These are phyloP conservation scores for Aromia moschata DNA, from an alignment of 2,888 invertebrate species.

Conservation along the genomic window DNA sequence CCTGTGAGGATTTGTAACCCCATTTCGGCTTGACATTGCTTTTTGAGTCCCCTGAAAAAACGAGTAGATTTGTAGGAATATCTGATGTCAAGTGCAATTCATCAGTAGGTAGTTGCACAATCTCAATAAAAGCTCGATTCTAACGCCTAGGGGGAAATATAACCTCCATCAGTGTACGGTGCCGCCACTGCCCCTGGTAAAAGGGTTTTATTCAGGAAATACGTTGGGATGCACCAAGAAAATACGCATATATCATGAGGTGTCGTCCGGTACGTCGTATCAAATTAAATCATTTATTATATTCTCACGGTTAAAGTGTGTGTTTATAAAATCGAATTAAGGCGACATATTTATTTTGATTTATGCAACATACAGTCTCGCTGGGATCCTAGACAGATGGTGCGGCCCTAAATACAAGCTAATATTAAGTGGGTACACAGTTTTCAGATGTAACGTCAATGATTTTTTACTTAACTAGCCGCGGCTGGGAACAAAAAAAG, in stretches of 20 bases:
- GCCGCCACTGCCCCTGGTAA: no score
- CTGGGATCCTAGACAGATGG: neutral
- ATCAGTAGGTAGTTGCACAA: no score
- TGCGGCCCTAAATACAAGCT: neutral
- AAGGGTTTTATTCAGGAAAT: conserved; percentile 25
- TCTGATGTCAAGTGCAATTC: no score
- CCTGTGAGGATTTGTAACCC: no score
- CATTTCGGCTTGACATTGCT: no score
- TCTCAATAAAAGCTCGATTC: no score
- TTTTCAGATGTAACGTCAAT: neutral
- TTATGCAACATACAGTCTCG: conserved; percentile 7
- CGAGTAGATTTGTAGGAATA: no score
- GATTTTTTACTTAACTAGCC: neutral
- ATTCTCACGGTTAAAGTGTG: conserved; percentile 13
- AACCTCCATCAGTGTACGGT: no score
- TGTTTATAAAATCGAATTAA: conserved; percentile 12
- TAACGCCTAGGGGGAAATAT: no score
- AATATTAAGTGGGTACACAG: neutral
- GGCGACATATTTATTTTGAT: conserved; percentile 10
- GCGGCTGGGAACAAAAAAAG: neutral
- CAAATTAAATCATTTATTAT: conserved; percentile 17
- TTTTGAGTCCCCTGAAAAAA: no score
- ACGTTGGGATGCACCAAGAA: conserved; percentile 20
- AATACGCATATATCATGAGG: conserved; percentile 13
- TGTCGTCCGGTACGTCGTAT: conserved; percentile 10